phyloP scores from a whole-genome alignment of 2,888 invertebrate species.

The Euplexia lucipara region DNA sequence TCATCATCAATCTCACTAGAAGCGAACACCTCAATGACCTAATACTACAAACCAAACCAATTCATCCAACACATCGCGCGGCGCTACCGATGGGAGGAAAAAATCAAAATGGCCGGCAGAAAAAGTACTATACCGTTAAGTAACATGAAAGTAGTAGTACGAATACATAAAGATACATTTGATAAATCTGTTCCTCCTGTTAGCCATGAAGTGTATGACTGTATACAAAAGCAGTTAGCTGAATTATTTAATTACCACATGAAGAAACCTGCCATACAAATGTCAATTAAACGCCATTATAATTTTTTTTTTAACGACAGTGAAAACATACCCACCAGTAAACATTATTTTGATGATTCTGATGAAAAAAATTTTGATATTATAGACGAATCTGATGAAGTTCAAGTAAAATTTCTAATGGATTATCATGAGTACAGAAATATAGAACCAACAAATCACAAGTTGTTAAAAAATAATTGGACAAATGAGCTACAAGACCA shows the following conservation, averaged over 20 bases:
- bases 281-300: constrained; percentile 36
- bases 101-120: constrained; percentile 41
- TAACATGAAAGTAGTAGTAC: constrained; percentile 34
- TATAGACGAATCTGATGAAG: constrained; percentile 29
- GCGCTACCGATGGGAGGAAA: constrained; percentile 32
- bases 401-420: constrained; percentile 32
- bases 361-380: constrained; percentile 29
- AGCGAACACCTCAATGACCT: constrained; percentile 32
- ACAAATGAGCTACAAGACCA: constrained; percentile 40
- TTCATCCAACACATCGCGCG: constrained; percentile 35
- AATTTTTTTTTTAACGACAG: constrained; percentile 16
- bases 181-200: constrained; percentile 35
- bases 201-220: constrained; percentile 35
- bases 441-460: constrained; percentile 33
- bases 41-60: constrained; percentile 32
- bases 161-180: constrained; percentile 37
- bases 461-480: constrained; percentile 33
- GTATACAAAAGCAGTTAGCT: constrained; percentile 39
- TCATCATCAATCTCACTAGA: constrained; percentile 26
- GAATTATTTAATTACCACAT: constrained; percentile 34
- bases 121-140: constrained; percentile 39
- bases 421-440: constrained; percentile 35
- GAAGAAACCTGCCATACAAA: constrained; percentile 38
- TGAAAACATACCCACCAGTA: constrained; percentile 18
- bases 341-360: constrained; percentile 31